A percentile compares a stretch with the other conserved stretches of the same genome.
Evolutionary conservation across 2,888 invertebrate genomes (phyloP).

Genomic region (Pristionchus arcanus): DNA sequence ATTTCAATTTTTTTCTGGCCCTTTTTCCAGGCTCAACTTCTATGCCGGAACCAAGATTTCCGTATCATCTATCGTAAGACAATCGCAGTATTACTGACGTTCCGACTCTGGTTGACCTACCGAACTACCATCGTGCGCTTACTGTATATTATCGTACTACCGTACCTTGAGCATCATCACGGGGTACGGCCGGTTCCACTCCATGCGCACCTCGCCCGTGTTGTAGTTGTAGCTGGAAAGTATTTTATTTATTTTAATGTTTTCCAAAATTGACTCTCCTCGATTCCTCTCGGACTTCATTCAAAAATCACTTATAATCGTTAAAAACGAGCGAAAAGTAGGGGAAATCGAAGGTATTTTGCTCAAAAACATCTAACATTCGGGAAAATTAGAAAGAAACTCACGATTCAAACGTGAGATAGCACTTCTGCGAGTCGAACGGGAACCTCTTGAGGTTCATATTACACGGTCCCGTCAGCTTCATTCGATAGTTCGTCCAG

Average conservation of each 20-base stretch:
- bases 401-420: slow-evolving; percentile 78
- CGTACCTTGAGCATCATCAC: slow-evolving; percentile 67
- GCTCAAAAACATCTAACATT: no score
- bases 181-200: slow-evolving; percentile 78
- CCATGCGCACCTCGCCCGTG: slow-evolving; percentile 79
- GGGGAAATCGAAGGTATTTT: no score
- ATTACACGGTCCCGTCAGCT: slow-evolving; percentile 78
- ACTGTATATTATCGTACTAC: neutral
- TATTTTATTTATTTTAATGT: neutral
- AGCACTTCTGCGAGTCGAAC: slow-evolving; percentile 77
- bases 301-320: neutral
- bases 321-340: slow-evolving; percentile 21
- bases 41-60: no score
- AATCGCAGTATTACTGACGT: no score
- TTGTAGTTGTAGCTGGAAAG: slow-evolving; percentile 78
- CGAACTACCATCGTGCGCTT: neutral
- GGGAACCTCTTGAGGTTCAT: slow-evolving; percentile 78
- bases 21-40: no score
- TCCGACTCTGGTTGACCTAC: no score
- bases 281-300: neutral
- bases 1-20: slow-evolving; percentile 59
- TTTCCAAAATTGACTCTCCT: neutral
- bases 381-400: slow-evolving; percentile 53
- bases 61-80: no score
- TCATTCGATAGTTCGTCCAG: slow-evolving; percentile 79